Conservation (phyloP, 2,113 vertebrate genomes). For the Leucopternis melanops region DNA sequence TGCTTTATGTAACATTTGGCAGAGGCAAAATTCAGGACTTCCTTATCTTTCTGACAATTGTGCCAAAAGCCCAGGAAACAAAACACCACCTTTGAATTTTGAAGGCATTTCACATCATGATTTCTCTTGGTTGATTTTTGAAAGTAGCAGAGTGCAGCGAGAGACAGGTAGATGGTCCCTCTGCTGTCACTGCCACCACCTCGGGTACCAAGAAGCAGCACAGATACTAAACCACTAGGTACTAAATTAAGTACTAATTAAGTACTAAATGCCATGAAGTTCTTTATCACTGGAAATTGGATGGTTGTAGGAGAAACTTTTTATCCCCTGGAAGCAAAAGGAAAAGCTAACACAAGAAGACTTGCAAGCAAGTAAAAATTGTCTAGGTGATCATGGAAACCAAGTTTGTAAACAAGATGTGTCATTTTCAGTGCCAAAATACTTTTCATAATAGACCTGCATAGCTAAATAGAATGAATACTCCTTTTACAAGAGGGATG, state of each 20-base stretch:
- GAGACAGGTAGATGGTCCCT: not conserved
- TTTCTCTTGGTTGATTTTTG: not conserved
- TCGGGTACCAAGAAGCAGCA: accelerated
- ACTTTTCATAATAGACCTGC: not conserved
- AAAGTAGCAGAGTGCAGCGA: not conserved
- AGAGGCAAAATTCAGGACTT: not conserved
- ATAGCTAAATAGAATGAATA: not conserved
- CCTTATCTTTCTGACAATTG: not conserved
- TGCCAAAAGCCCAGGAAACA: not conserved
- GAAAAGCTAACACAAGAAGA: too few species aligned
- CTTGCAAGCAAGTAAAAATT: not conserved
- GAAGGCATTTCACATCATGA: not conserved
- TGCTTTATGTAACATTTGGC: not conserved
- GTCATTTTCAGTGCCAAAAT: not conserved
- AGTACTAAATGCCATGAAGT: not conserved
- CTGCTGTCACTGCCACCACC: not conserved
- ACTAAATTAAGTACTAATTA: too few species aligned
- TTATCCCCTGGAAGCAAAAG: too few species aligned
- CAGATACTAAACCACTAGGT: not conserved
- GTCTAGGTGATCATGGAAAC: not conserved
- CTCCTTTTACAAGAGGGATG: not conserved
- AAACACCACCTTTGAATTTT: not conserved
- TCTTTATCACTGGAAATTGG: not conserved
- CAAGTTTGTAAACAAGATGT: not conserved
- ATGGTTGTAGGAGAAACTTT: not conserved